Evolutionary conservation across 2,888 invertebrate species (phyloP).

Genomic region (Harmothoe impar): DNA sequence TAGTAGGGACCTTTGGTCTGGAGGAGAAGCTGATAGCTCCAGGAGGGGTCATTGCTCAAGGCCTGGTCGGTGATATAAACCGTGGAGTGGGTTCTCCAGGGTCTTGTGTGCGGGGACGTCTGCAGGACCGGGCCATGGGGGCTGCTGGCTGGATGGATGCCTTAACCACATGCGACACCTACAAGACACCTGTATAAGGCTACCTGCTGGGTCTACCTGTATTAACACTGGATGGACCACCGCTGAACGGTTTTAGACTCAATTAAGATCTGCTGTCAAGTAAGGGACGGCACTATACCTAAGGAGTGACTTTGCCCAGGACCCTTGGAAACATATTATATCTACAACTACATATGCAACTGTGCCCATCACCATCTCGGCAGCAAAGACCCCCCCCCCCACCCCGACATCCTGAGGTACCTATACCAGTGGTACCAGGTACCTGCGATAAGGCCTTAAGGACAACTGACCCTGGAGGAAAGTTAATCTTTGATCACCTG

Average conservation of each 20-base stretch:
- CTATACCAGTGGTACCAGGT: too few relatives aligned
- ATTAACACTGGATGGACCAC: neutral
- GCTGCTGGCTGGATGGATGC: conserved; percentile 1
- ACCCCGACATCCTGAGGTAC: too few relatives aligned
- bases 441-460: too few relatives aligned
- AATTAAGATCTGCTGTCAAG: neutral
- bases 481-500: too few relatives aligned
- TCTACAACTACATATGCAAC: too few relatives aligned
- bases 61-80: neutral
- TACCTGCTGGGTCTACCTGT: neutral
- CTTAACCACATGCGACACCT: neutral
- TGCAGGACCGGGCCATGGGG: neutral
- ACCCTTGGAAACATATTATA: too few relatives aligned
- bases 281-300: too few relatives aligned
- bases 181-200: neutral
- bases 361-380: too few relatives aligned
- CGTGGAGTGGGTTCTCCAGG: neutral
- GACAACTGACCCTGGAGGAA: too few relatives aligned
- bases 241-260: neutral
- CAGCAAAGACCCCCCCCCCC: too few relatives aligned
- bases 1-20: neutral
- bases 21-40: conserved; percentile 13
- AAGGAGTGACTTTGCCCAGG: too few relatives aligned
- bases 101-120: neutral
- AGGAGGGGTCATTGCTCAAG: neutral